These are phyloP conservation scores for Anarrhichthys ocellatus DNA, from an alignment of 2,113 vertebrate species.

Conservation along the genomic window DNA sequence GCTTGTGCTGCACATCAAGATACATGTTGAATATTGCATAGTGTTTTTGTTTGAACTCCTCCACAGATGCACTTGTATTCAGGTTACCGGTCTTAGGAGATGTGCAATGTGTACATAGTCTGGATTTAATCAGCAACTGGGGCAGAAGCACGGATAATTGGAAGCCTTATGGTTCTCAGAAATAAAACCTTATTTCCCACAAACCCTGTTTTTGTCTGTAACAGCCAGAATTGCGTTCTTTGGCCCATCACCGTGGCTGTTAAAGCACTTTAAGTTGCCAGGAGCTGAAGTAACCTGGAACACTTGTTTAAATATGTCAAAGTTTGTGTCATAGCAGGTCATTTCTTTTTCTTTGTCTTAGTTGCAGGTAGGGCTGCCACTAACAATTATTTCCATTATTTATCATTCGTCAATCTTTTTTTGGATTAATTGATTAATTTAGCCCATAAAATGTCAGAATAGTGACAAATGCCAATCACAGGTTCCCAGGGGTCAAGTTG, in stretches of 20 bases:
- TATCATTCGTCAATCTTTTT: not conserved
- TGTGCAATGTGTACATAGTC: not conserved
- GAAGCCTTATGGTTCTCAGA: not conserved
- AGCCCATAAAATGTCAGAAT: not conserved
- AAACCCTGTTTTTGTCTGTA: not conserved
- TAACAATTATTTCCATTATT: not conserved
- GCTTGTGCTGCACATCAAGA: conserved; percentile 10
- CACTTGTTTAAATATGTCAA: not conserved
- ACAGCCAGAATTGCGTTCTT: not conserved
- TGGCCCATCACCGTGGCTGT: not conserved
- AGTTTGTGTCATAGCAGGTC: not conserved
- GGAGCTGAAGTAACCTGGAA: not conserved
- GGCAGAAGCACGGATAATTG: not conserved
- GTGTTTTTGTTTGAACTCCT: conserved; percentile 8
- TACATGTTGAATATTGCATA: conserved; percentile 29
- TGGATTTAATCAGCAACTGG: not conserved
- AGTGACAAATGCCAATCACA: not conserved
- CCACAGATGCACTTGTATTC: conserved; percentile 11
- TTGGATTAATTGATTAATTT: not conserved
- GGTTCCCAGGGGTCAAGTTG: not conserved
- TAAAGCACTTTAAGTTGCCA: not conserved
- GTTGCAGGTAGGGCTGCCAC: not conserved
- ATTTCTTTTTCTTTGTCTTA: not conserved
- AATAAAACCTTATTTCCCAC: not conserved
- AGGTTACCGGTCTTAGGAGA: not conserved